Percentiles rank a stretch among this genome's conserved stretches.
phyloP scores from a whole-genome alignment of 35 echinoderm and acorn worm species.

The Stichopus chloronotus region DNA sequence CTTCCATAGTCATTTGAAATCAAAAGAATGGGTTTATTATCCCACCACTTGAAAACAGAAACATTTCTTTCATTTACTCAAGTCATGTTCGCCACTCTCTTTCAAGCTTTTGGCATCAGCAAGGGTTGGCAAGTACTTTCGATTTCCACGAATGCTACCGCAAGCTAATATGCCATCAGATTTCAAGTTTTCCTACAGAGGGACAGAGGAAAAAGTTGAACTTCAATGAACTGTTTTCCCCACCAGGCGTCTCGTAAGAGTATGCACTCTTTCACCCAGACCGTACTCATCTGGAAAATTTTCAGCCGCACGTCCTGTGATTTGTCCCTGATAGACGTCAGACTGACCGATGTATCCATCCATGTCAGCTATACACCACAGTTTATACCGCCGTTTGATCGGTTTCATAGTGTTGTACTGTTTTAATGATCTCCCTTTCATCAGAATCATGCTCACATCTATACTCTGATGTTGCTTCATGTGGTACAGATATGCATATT shows the following conservation, averaged over 20 bases:
- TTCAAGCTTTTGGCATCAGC: neutral
- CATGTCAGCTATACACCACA: neutral
- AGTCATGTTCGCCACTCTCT: neutral
- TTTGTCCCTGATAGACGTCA: slow-evolving; percentile 3
- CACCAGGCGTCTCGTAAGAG: slow-evolving; percentile 1
- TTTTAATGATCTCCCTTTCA: neutral
- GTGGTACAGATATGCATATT: neutral
- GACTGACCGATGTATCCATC: neutral
- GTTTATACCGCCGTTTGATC: neutral
- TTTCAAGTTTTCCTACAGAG: slow-evolving; percentile 39
- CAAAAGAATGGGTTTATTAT: slow-evolving; percentile 3
- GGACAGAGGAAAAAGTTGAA: slow-evolving; percentile 40
- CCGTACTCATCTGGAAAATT: neutral
- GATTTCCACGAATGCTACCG: slow-evolving; percentile 19
- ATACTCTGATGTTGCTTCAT: slow-evolving; percentile 1
- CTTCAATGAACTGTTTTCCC: neutral
- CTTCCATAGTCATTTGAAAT: neutral
- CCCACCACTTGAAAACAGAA: neutral
- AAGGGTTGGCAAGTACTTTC: neutral
- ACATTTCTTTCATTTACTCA: slow-evolving; percentile 4
- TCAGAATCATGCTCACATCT: neutral
- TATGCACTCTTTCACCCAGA: no score
- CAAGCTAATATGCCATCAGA: slow-evolving; percentile 33
- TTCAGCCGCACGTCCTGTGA: no score
- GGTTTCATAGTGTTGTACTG: neutral